Base-by-base conservation (phyloP, 1,140 invertebrate species). In the Trichonephila clavipes region DNA sequence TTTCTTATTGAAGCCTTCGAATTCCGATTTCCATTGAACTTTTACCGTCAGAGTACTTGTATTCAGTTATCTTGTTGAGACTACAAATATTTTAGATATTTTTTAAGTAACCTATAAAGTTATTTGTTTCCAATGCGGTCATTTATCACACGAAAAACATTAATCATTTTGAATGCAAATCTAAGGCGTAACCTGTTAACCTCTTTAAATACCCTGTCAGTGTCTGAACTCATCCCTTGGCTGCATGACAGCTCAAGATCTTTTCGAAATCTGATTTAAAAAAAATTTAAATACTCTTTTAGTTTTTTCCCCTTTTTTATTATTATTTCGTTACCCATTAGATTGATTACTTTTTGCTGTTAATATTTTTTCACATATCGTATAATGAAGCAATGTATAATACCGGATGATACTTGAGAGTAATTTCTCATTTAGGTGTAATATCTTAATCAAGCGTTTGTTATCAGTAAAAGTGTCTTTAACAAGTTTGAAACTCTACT, bases 181-280 rank as follows among this genome's bases (percentile, higher is more conserved):
- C 72, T 34, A 77, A 77, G 72, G 72, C 72, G 72, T 40, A 77
- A 77, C 72, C 34, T 77, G 72, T 77, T 77, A 77, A 77, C 72
- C 72, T 77, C 72, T 77, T 77, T 77, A 77, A 77, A 77, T 77
- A 34, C 24, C 14, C 28, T 77, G 72, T 77, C 72, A 77, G 72
- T 40, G 34, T 77, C 34, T 77, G 16, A 40, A 77, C 72, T 77
- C 72, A 77, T 77, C 72, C 16, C 28, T 34, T 77, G 34, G 14
- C 28, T 77, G 12, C 12, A 21, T 77, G 28, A 40, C 28, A 40
- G 34, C 14, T 28, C 18, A 4, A 18, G 28, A 40, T 77, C 34
- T 77, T 77, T 72, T 40, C 34, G 14, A 34, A 12, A 40, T 77
- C 18, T 8, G 34, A 5, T 77, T 40, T 16, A 24, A 28, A 69